Evolutionary conservation across 2,888 invertebrate genomes (phyloP).

Genomic region (Diaperis boleti): DNA sequence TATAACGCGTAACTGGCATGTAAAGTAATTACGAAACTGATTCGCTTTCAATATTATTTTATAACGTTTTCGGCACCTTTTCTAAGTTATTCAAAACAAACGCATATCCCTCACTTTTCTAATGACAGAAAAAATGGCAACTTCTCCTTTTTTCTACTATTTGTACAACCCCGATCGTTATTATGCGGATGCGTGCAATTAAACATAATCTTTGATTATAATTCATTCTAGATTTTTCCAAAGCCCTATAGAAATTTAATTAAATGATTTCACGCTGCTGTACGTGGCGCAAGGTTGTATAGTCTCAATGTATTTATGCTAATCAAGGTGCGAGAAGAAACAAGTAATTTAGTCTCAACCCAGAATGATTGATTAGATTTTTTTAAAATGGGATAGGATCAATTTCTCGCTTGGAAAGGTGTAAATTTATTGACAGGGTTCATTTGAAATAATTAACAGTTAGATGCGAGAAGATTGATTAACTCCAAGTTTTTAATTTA

Average conservation of each 20-base stretch:
- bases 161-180: background rate
- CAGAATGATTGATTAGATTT: background rate
- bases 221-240: background rate
- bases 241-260: background rate
- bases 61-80: too few relatives aligned
- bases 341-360: background rate
- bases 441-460: too few relatives aligned
- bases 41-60: too few relatives aligned
- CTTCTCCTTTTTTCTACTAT: background rate
- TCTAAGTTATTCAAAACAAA: too few relatives aligned
- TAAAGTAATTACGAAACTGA: too few relatives aligned
- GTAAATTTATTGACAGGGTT: too few relatives aligned
- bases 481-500: too few relatives aligned
- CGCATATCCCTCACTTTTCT: too few relatives aligned
- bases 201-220: background rate
- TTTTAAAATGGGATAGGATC: background rate
- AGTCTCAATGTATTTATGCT: background rate
- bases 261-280: conserved; percentile 1
- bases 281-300: background rate
- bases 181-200: conserved; percentile 1
- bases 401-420: too few relatives aligned
- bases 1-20: too few relatives aligned
- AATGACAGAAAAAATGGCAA: background rate
- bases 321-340: background rate
- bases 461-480: too few relatives aligned